phyloP scores from a whole-genome alignment of 2,797 vertebrate genomes.

The Enteromius paludinosus region DNA sequence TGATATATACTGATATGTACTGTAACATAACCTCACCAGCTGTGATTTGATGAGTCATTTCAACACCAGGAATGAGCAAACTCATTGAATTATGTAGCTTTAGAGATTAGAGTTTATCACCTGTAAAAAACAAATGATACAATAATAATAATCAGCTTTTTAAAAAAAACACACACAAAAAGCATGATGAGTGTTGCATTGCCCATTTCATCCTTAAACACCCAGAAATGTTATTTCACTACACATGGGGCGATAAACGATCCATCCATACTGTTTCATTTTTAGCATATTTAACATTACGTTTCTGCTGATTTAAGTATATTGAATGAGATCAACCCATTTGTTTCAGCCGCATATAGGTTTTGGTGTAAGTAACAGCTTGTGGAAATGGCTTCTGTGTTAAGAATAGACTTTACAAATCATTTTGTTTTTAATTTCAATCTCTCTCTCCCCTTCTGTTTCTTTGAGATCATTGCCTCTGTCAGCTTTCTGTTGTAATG shows the following conservation, averaged over 20 bases:
- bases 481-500: not conserved
- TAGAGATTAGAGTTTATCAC: slow-evolving; percentile 8
- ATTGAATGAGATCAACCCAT: not conserved
- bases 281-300: not conserved
- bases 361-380: not conserved
- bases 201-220: not conserved
- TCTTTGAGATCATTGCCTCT: not conserved
- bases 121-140: not conserved
- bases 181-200: not conserved
- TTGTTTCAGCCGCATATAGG: not conserved
- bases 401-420: slow-evolving; percentile 3
- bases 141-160: slow-evolving; percentile 2
- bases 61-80: not conserved
- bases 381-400: not conserved
- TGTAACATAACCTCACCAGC: not conserved
- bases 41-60: slow-evolving; percentile 17
- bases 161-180: not conserved
- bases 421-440: not conserved
- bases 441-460: slow-evolving; percentile 2
- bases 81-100: slow-evolving; percentile 3
- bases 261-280: not conserved
- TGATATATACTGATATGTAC: slow-evolving; percentile 16
- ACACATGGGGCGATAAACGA: not conserved
- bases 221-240: not conserved
- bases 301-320: slow-evolving; percentile 1